Evolutionary conservation across 2,797 vertebrate genomes (phyloP).

Genomic region (Gadopsis marmoratus): DNA sequence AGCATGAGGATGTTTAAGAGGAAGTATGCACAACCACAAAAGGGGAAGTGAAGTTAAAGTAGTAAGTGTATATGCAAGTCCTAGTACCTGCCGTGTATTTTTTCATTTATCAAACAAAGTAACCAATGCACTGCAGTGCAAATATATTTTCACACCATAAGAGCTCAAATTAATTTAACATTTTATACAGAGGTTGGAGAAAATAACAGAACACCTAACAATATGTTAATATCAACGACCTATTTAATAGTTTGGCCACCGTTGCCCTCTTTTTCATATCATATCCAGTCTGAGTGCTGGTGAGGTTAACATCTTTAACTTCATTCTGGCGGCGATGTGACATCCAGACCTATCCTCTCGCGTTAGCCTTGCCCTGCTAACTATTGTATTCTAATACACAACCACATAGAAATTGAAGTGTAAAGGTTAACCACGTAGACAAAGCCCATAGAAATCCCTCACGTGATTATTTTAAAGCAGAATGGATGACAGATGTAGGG

Average conservation of each 20-base stretch:
- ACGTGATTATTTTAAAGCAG: not conserved
- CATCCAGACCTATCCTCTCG: not conserved
- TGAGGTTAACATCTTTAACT: not conserved
- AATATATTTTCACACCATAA: not conserved
- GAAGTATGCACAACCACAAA: slow-evolving; percentile 64
- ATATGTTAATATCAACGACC: not conserved
- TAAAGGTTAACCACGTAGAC: not conserved
- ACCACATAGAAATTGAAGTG: not conserved
- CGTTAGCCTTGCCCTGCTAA: not conserved
- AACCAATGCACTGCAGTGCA: not conserved
- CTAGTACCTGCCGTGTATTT: not conserved
- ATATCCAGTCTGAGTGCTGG: not conserved
- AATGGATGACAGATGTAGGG: not conserved
- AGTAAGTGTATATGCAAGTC: not conserved
- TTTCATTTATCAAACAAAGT: slow-evolving; percentile 7
- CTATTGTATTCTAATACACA: not conserved
- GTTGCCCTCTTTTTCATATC: not conserved
- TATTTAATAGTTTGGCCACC: not conserved
- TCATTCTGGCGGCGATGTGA: not conserved
- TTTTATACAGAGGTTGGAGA: not conserved
- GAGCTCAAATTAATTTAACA: not conserved
- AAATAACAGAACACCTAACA: not conserved
- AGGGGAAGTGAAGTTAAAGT: slow-evolving; percentile 59
- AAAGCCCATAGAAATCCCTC: not conserved
- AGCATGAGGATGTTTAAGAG: slow-evolving; percentile 30